Conservation (phyloP, 2,888 invertebrate species). For the Drosophila paramelanica region DNA sequence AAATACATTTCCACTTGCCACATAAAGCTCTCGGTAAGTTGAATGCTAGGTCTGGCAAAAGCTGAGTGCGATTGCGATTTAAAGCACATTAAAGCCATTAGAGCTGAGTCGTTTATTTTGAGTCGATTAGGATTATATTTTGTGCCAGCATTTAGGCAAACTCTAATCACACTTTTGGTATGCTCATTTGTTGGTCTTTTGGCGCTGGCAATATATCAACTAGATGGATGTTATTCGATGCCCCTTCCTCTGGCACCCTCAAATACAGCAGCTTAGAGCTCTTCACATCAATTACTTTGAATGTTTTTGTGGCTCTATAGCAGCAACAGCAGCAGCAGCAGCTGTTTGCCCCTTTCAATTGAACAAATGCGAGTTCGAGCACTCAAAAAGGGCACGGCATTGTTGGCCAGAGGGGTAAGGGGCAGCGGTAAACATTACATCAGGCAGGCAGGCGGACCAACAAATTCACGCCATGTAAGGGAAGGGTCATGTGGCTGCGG, state of each 20-base stretch:
- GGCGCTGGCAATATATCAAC: constrained; percentile 51
- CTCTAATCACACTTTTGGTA: constrained; percentile 32
- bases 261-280: constrained; percentile 31
- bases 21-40: constrained; percentile 11
- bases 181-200: constrained; percentile 35
- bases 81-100: constrained; percentile 15
- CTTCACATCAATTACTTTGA: constrained; percentile 74
- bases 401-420: too few species aligned
- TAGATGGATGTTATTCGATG: constrained; percentile 48
- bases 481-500: constrained; percentile 42
- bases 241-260: constrained; percentile 9
- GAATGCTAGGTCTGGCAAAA: constrained; percentile 9
- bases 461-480: constrained; percentile 55
- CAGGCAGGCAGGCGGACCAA: constrained; percentile 34
- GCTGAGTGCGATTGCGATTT: constrained; percentile 9
- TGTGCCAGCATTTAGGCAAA: constrained; percentile 16
- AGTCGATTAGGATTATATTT: constrained; percentile 6
- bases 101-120: constrained; percentile 1
- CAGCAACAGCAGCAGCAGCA: constrained; percentile 3
- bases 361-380: constrained; percentile 64
- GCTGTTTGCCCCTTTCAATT: constrained; percentile 58
- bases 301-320: constrained; percentile 46
- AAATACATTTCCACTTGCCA: constrained; percentile 29
- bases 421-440: constrained; percentile 5
- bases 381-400: constrained; percentile 23